A percentile compares a stretch with the other conserved stretches of the same genome.
These are phyloP conservation scores for Anticlea derivata DNA, from an alignment of 2,888 invertebrate genomes.

Conservation along the genomic window DNA sequence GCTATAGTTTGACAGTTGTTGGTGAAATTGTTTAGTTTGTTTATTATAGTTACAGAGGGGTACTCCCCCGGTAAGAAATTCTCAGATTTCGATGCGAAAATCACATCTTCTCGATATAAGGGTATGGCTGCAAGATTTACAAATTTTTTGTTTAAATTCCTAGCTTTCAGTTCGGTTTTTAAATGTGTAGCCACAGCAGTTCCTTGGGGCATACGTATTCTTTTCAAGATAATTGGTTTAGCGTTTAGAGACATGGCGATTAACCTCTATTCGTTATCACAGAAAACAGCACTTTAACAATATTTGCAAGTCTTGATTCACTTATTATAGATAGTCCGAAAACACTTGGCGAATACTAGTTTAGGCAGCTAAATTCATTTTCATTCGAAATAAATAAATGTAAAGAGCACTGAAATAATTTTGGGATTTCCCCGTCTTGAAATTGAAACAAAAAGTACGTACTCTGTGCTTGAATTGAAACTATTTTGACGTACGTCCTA, in stretches of 20 bases:
- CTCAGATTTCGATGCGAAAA: constrained; percentile 49
- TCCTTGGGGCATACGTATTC: constrained; percentile 11
- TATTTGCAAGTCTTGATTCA: too few species aligned
- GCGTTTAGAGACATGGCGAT: neutral
- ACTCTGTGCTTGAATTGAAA: too few species aligned
- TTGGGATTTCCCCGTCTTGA: too few species aligned
- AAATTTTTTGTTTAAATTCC: neutral
- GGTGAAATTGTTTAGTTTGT: constrained; percentile 44
- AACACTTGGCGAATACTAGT: too few species aligned
- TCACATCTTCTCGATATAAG: constrained; percentile 48
- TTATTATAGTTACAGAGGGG: constrained; percentile 50
- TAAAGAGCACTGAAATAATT: too few species aligned
- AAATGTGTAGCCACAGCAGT: neutral
- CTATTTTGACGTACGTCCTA: too few species aligned
- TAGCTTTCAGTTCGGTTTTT: neutral
- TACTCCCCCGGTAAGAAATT: constrained; percentile 57
- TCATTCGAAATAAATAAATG: too few species aligned
- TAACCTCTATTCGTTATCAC: neutral
- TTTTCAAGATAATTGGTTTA: constrained; percentile 12
- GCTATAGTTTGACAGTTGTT: constrained; percentile 57
- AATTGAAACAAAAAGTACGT: too few species aligned
- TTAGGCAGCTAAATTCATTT: too few species aligned
- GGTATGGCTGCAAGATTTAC: constrained; percentile 7
- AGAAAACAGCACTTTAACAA: neutral
- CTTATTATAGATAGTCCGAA: too few species aligned